Conservation (phyloP, 2,888 invertebrate species). For the Alloscopus bannaensis region DNA sequence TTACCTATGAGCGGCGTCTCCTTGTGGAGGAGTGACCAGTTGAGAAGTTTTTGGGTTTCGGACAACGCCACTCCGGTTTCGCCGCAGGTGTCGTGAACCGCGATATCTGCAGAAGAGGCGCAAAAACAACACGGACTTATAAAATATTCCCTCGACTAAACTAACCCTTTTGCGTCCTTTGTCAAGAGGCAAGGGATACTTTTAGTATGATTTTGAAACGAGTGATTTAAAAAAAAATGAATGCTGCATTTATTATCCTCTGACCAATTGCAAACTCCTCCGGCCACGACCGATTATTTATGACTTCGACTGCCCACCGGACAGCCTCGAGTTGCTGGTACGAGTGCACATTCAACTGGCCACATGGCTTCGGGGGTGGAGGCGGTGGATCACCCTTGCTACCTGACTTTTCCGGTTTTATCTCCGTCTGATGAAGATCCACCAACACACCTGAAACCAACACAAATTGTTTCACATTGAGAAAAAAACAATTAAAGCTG, state of each 20-base stretch:
- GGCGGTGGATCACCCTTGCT: constrained; percentile 32
- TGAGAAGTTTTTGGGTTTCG: constrained; percentile 72
- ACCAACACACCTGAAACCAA: constrained; percentile 71
- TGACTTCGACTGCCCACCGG: constrained; percentile 74
- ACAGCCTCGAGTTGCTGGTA: constrained; percentile 74
- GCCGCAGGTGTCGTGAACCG: constrained; percentile 74
- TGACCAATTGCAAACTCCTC: constrained; percentile 74
- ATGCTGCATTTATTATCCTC: constrained; percentile 10
- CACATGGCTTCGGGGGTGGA: constrained; percentile 65
- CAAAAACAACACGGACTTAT: no score
- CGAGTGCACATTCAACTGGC: constrained; percentile 72
- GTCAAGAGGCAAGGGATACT: no score
- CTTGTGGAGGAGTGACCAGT: constrained; percentile 68
- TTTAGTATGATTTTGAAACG: neutral
- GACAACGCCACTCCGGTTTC: constrained; percentile 72
- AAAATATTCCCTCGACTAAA: no score
- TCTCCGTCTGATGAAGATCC: constrained; percentile 71
- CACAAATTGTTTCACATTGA: neutral
- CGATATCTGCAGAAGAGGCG: constrained; percentile 68
- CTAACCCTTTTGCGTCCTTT: no score
- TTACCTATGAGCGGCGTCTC: constrained; percentile 73
- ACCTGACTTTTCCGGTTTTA: constrained; percentile 59
- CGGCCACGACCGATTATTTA: constrained; percentile 74
- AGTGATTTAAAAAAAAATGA: neutral
- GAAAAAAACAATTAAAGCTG: neutral